phyloP scores from a whole-genome alignment of 2,888 invertebrate species.

The Stenichneumon culpator region DNA sequence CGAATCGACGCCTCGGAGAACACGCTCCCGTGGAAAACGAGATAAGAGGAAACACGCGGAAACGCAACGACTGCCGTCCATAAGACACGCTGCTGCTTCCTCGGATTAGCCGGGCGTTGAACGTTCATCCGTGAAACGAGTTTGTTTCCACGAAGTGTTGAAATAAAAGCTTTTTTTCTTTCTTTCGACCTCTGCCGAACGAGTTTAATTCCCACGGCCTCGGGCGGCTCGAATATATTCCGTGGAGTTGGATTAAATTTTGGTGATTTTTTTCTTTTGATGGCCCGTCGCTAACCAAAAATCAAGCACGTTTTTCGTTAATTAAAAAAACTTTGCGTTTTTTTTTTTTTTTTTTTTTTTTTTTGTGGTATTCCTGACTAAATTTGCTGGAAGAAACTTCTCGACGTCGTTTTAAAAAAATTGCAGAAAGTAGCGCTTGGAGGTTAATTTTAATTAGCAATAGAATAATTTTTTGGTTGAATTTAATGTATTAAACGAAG shows the following conservation, averaged over 20 bases:
- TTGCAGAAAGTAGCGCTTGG: too few relatives aligned
- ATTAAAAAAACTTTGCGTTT: too few relatives aligned
- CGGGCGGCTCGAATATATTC: slow-evolving; percentile 3
- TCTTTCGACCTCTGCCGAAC: slow-evolving; percentile 41
- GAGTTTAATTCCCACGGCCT: slow-evolving; percentile 64
- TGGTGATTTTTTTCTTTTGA: not conserved
- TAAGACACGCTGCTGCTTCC: slow-evolving; percentile 47
- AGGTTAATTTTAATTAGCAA: too few relatives aligned
- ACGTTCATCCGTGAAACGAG: slow-evolving; percentile 70
- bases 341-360: too few relatives aligned
- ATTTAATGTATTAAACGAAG: too few relatives aligned
- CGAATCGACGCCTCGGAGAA: slow-evolving; percentile 34
- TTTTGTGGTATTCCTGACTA: too few relatives aligned
- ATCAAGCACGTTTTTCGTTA: too few relatives aligned
- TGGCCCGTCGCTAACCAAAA: not conserved
- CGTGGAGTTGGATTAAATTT: not conserved
- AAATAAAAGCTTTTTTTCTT: slow-evolving; percentile 27
- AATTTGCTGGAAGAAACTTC: too few relatives aligned
- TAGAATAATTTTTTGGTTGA: too few relatives aligned
- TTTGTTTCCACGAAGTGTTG: slow-evolving; percentile 59
- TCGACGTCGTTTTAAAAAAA: too few relatives aligned
- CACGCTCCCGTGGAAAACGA: slow-evolving; percentile 45
- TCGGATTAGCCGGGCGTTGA: slow-evolving; percentile 69
- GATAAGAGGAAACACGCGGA: slow-evolving; percentile 56
- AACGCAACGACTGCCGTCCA: slow-evolving; percentile 56